Conservation (phyloP, 92 coral and sea anemone species). For the Parazoanthus darwini region DNA sequence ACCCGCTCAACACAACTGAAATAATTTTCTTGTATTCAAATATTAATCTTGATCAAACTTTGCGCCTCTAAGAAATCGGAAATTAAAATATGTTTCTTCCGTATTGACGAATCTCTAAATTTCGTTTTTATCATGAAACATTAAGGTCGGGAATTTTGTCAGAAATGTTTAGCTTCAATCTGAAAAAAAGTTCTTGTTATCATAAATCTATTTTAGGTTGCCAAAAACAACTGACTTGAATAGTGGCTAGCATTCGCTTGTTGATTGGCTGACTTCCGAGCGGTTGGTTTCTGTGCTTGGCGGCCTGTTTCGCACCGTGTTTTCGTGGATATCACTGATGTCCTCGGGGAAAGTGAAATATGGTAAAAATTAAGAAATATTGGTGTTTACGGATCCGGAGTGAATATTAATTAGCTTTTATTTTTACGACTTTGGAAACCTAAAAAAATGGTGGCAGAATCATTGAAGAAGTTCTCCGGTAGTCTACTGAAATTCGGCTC, state of each 20-base stretch:
- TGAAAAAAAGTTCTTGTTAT: no score
- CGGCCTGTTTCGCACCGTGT: no score
- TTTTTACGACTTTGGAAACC: background rate
- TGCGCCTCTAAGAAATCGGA: no score
- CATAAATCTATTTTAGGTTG: background rate
- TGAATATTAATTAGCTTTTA: no score
- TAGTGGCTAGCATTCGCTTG: background rate
- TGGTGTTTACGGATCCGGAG: background rate
- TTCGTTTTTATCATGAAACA: no score
- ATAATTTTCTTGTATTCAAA: no score
- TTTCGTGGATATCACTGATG: background rate
- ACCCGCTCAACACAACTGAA: no score
- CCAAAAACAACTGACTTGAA: background rate
- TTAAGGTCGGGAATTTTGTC: background rate
- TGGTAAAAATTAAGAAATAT: background rate
- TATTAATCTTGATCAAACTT: no score
- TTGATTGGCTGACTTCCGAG: background rate
- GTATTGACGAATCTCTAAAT: no score
- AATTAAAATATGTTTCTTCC: no score
- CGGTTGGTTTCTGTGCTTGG: background rate
- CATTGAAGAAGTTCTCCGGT: background rate
- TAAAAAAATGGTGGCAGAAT: background rate
- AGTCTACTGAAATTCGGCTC: no score
- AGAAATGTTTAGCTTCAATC: background rate
- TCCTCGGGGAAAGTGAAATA: background rate